These are phyloP conservation scores for Melieria omissa DNA, from an alignment of 2,888 invertebrate genomes.

Conservation along the genomic window DNA sequence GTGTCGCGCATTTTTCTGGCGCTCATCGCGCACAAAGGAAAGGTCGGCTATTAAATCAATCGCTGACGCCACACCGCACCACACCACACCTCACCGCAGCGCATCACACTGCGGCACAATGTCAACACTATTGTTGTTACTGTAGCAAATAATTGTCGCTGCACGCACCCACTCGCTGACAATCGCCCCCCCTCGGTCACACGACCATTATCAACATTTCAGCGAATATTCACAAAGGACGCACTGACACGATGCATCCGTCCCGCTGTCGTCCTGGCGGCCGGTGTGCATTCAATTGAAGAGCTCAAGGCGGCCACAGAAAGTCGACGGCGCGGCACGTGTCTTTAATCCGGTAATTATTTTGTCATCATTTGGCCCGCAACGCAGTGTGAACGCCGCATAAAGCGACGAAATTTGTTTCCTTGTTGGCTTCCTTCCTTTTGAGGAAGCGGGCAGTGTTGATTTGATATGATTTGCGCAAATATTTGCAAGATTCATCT, in stretches of 20 bases:
- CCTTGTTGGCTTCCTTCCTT: background rate
- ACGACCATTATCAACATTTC: slow-evolving; percentile 40
- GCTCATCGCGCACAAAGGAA: slow-evolving; percentile 18
- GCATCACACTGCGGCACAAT: slow-evolving; percentile 7
- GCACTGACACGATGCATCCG: slow-evolving; percentile 29
- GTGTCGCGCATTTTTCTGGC: slow-evolving; percentile 11
- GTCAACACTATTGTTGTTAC: background rate
- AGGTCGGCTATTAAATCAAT: slow-evolving; percentile 28
- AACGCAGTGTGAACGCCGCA: background rate
- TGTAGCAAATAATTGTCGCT: slow-evolving; percentile 11
- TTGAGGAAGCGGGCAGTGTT: slow-evolving; percentile 1
- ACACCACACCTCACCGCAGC: slow-evolving; percentile 1
- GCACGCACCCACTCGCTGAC: background rate
- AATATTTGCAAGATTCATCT: background rate
- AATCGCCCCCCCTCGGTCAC: slow-evolving; percentile 29
- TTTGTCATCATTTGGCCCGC: slow-evolving; percentile 33
- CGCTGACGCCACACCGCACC: slow-evolving; percentile 18
- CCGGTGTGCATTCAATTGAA: slow-evolving; percentile 9
- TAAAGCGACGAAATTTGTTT: too few relatives aligned
- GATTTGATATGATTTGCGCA: slow-evolving; percentile 30
- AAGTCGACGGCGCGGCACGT: slow-evolving; percentile 42
- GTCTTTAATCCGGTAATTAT: slow-evolving; percentile 51
- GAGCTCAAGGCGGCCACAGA: slow-evolving; percentile 40
- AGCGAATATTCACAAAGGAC: slow-evolving; percentile 33
- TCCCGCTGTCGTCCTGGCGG: slow-evolving; percentile 6